Conservation (phyloP, 1,140 invertebrate species). For the Caligus rogercresseyi region DNA sequence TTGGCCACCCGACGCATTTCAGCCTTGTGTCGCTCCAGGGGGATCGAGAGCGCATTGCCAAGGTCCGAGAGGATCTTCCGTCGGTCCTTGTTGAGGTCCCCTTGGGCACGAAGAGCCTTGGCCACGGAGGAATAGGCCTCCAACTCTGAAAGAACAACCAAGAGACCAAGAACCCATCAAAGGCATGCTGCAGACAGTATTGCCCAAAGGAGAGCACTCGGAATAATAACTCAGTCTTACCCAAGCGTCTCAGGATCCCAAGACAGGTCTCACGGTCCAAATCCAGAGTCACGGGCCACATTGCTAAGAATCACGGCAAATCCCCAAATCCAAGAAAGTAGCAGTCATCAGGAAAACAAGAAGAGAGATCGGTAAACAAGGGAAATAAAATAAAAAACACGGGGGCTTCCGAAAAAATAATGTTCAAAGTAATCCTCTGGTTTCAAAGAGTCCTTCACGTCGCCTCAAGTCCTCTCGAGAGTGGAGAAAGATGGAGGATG, state of each 20-base stretch:
- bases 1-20: constrained; percentile 73
- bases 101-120: constrained; percentile 74
- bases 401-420: too few species aligned
- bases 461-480: too few species aligned
- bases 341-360: too few species aligned
- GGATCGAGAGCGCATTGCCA: constrained; percentile 59
- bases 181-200: not conserved
- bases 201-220: not conserved
- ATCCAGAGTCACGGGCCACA: constrained; percentile 15
- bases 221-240: constrained; percentile 3
- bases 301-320: too few species aligned
- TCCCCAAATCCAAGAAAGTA: too few species aligned
- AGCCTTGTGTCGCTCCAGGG: constrained; percentile 67
- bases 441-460: too few species aligned
- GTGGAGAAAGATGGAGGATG: too few species aligned
- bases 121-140: constrained; percentile 75
- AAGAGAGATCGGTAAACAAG: too few species aligned
- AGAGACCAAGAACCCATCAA: constrained; percentile 21
- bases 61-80: constrained; percentile 62
- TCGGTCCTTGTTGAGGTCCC: constrained; percentile 60
- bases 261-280: constrained; percentile 2
- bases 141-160: constrained; percentile 43
- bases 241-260: constrained; percentile 8
- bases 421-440: too few species aligned
- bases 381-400: too few species aligned